Base-by-base conservation (phyloP, 92 coral and sea anemone species). In the Phenganax stokvisi region DNA sequence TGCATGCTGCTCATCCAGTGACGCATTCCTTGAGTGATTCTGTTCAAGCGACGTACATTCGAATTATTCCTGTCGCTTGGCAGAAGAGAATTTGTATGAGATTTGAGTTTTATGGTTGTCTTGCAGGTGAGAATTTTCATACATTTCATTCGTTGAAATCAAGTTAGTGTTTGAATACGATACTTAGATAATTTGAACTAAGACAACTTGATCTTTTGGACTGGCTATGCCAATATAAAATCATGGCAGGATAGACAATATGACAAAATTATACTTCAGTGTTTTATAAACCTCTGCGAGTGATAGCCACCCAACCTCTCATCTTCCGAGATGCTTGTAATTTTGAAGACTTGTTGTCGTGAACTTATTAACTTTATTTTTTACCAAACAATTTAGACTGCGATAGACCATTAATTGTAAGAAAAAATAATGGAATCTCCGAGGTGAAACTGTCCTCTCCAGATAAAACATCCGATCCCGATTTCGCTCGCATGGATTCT, bases 21-120 rank as follows among this genome's bases (percentile, higher is more conserved):
- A 17, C 75, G 10, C 73, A 68, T 56, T 53, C 80, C 1, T 75
- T 87, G 63, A 55, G 55, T 53, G 64, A 76, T 27, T 68, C 85
- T 17, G 75, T 72, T 10, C 85, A 83, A 30, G 87, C 85, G 51
- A 9, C 74, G 5, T 55, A 12, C 16, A 71, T 87, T 3, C 75
- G 80, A 37, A 61, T 87, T 12, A 57, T 77, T 10, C 87, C 88
- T 10, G 57, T 80, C 58, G n/a, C 73, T 16, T 87, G 87, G 87
- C 74, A 77, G 31, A 70, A 58, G 15, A 86, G 79, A 15, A 67
- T 81, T 56, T 88, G 91, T 63, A 31, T 88, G 69, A 76, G 81
- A 51, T 76, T 76, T 17, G 70, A 57, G 55, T 20, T 76, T 11
- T 76, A 20, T 29, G 81, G 81, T 12, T 76, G 81, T 52, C 1